Evolutionary conservation across 2,797 vertebrate species (phyloP).

Genomic region (Lacerta viridis): DNA sequence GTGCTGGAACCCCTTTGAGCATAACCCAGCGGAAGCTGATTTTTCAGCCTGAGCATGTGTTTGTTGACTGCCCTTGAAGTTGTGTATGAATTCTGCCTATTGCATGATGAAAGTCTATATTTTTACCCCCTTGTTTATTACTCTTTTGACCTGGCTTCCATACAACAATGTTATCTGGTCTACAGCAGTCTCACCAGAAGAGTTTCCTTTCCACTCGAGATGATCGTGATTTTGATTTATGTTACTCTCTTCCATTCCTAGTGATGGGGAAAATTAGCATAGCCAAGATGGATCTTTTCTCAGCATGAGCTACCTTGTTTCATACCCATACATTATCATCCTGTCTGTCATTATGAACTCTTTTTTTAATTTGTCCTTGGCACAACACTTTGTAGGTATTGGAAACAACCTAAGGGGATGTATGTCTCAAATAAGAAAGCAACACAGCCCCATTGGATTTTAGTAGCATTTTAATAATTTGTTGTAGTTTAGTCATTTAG

Average conservation of each 20-base stretch:
- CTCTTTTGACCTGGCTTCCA: slow-evolving; percentile 19
- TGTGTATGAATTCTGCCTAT: not conserved
- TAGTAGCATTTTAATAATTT: slow-evolving; percentile 20
- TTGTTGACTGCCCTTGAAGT: not conserved
- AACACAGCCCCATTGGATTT: not conserved
- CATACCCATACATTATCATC: slow-evolving; percentile 64
- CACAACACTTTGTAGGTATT: slow-evolving; percentile 25
- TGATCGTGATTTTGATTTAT: slow-evolving; percentile 84
- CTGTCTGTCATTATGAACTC: slow-evolving; percentile 14
- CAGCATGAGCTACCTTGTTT: slow-evolving; percentile 68
- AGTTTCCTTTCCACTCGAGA: slow-evolving; percentile 75
- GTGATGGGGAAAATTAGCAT: slow-evolving; percentile 84
- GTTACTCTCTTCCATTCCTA: slow-evolving; percentile 74
- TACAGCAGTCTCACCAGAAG: not conserved
- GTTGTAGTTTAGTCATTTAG: too few species aligned
- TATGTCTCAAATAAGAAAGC: not conserved
- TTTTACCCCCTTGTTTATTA: slow-evolving; percentile 28
- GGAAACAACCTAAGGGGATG: slow-evolving; percentile 13
- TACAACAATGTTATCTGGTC: slow-evolving; percentile 24
- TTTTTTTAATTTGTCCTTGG: slow-evolving; percentile 36
- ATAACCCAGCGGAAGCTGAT: not conserved
- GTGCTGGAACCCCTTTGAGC: not conserved
- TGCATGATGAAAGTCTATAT: not conserved
- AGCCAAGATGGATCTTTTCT: slow-evolving; percentile 76
- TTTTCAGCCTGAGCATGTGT: not conserved